These are phyloP conservation scores for Nomada lathburiana DNA, from an alignment of 2,888 invertebrate species.

Conservation along the genomic window DNA sequence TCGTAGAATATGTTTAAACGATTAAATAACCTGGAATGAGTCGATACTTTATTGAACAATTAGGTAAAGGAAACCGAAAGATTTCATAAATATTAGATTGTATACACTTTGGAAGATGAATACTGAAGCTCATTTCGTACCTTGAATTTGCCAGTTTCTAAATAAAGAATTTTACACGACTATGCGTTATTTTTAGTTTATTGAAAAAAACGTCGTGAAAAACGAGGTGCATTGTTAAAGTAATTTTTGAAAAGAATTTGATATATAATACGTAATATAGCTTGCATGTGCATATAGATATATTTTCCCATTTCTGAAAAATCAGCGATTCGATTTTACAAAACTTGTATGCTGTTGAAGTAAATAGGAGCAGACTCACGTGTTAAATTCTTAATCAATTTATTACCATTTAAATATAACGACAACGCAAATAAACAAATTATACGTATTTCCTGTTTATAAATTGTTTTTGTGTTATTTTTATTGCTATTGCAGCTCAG, in stretches of 20 bases:
- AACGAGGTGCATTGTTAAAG: no score
- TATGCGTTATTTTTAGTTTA: neutral
- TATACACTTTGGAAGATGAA: neutral
- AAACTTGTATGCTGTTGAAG: no score
- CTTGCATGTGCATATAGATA: no score
- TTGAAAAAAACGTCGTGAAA: neutral
- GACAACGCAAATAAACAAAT: neutral
- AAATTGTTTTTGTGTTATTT: neutral
- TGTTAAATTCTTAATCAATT: neutral
- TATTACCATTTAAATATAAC: neutral
- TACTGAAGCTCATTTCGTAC: neutral
- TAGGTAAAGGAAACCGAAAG: no score
- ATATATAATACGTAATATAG: no score
- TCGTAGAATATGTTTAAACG: neutral
- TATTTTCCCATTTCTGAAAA: no score
- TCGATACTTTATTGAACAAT: no score
- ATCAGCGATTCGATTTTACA: no score
- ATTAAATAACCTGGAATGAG: conserved; percentile 1
- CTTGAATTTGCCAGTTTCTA: neutral
- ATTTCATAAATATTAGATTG: no score
- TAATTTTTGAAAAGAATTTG: no score
- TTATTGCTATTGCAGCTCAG: neutral
- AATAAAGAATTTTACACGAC: neutral
- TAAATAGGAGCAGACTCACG: no score
- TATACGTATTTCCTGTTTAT: neutral